Conservation (phyloP, 2,797 vertebrate genomes). For the Gadopsis bispinosus region DNA sequence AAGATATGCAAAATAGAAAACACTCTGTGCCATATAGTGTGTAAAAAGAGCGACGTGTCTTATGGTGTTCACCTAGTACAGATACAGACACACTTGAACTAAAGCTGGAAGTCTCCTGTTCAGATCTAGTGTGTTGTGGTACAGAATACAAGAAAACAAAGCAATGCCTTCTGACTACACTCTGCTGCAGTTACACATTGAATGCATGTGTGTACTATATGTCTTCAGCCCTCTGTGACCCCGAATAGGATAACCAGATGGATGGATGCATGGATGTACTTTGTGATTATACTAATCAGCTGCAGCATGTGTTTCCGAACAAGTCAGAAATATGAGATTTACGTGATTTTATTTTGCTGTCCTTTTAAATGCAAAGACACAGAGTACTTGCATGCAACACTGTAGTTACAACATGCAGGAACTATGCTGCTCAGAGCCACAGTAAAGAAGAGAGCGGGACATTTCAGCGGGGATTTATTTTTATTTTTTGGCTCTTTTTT, state of each 20-base stretch:
- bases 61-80: neutral
- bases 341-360: constrained; percentile 21
- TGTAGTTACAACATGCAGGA: constrained; percentile 37
- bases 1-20: neutral
- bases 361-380: constrained; percentile 24
- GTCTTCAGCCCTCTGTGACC: constrained; percentile 28
- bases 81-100: constrained; percentile 25
- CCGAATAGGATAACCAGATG: constrained; percentile 37
- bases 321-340: constrained; percentile 42
- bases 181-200: neutral
- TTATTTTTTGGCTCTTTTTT: constrained; percentile 45
- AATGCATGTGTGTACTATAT: constrained; percentile 4
- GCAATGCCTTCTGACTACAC: neutral
- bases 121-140: neutral
- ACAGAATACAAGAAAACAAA: constrained; percentile 5
- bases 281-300: constrained; percentile 50
- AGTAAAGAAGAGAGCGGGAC: constrained; percentile 16
- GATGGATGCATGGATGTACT: constrained; percentile 22
- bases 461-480: neutral
- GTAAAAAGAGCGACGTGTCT: neutral
- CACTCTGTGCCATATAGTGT: no score
- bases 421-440: constrained; percentile 35
- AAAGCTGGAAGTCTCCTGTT: constrained; percentile 47
- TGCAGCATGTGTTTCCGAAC: constrained; percentile 28
- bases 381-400: neutral